These are phyloP conservation scores for Lobophora halterata DNA, from an alignment of 2,888 invertebrate species.

Conservation along the genomic window DNA sequence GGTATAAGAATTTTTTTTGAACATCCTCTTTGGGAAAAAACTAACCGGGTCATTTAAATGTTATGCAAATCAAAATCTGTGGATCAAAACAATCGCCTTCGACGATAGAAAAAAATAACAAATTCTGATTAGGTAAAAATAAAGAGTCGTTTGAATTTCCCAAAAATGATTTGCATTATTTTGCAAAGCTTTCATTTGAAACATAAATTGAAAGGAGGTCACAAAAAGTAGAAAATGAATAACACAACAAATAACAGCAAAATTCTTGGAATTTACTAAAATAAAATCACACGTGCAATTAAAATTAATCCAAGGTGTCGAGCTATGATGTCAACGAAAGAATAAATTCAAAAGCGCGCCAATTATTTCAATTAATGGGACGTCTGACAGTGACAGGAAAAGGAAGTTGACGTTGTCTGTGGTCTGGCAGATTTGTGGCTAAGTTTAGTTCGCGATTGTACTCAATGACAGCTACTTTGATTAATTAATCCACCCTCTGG, in stretches of 20 bases:
- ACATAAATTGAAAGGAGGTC: not conserved
- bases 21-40: constrained; percentile 3
- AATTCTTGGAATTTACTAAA: constrained; percentile 10
- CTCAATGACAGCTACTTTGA: constrained; percentile 75
- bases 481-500: constrained; percentile 76
- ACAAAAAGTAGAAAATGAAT: not conserved
- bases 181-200: not conserved
- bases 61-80: not conserved
- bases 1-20: constrained; percentile 9
- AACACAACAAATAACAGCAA: not conserved
- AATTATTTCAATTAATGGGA: constrained; percentile 78
- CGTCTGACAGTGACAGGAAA: constrained; percentile 76
- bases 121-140: not conserved
- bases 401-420: constrained; percentile 55
- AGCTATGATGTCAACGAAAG: constrained; percentile 66
- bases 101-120: too few relatives aligned
- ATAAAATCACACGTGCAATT: constrained; percentile 32
- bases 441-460: constrained; percentile 68
- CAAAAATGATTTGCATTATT: constrained; percentile 1
- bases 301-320: constrained; percentile 49
- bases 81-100: too few relatives aligned
- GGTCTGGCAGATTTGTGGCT: constrained; percentile 43
- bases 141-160: not conserved
- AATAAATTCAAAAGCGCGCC: constrained; percentile 63
- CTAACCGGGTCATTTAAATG: not conserved